phyloP scores from a whole-genome alignment of 1,140 invertebrate genomes.

The Drosophila persimilis region DNA sequence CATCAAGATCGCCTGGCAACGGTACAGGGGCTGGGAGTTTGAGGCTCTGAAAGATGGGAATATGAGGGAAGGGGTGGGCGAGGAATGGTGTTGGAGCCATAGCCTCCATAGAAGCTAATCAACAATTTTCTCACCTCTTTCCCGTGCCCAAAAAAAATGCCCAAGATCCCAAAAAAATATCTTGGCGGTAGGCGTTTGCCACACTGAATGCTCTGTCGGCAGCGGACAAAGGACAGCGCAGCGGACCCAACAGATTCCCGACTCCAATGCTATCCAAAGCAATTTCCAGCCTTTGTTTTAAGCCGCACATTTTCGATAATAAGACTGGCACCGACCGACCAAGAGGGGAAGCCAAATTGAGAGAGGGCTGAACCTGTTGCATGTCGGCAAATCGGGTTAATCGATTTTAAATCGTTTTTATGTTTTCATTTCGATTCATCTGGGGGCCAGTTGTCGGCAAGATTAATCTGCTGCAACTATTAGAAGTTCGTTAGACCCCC shows the following conservation, averaged over 20 bases:
- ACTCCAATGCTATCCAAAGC: constrained; percentile 18
- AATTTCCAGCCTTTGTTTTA: constrained; percentile 79
- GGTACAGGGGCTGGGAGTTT: constrained; percentile 14
- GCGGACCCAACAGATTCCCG: constrained; percentile 15
- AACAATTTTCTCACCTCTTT: constrained; percentile 83
- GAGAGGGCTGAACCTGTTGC: constrained; percentile 71
- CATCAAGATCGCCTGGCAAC: constrained; percentile 67
- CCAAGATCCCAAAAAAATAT: constrained; percentile 5
- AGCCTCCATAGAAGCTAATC: constrained; percentile 82
- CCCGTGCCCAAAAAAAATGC: too few relatives aligned
- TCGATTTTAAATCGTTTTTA: constrained; percentile 83
- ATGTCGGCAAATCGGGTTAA: constrained; percentile 80
- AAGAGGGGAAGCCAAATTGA: constrained; percentile 23
- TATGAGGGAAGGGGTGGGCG: not conserved
- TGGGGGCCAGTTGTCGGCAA: constrained; percentile 37
- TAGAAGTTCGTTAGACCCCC: constrained; percentile 68
- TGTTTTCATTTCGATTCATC: constrained; percentile 77
- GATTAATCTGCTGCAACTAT: constrained; percentile 66
- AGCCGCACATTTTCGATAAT: constrained; percentile 74
- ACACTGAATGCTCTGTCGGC: constrained; percentile 79
- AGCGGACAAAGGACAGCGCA: constrained; percentile 22
- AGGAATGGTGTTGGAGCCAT: constrained; percentile 14
- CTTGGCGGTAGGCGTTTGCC: constrained; percentile 79
- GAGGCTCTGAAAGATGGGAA: not conserved
- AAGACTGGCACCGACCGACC: constrained; percentile 32